phyloP scores from a whole-genome alignment of 2,888 invertebrate species.

The Frankliniella intonsa region DNA sequence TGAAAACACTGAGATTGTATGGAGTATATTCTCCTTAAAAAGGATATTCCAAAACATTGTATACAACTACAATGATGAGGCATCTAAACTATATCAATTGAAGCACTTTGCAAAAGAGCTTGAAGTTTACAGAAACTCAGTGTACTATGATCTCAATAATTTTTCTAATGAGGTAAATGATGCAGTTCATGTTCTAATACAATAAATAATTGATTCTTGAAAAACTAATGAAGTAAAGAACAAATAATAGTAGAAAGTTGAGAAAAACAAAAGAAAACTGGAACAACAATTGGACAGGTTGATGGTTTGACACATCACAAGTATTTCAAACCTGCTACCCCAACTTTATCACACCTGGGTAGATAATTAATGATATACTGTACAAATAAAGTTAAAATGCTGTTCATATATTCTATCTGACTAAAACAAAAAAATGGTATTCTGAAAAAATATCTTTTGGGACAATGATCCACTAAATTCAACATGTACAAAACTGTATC shows the following conservation, averaged over 20 bases:
- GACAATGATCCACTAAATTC: conserved; percentile 1
- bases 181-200: neutral
- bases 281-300: neutral
- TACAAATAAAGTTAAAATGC: neutral
- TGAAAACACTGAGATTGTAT: too few relatives aligned
- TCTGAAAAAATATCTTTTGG: conserved; percentile 2
- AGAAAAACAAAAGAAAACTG: neutral
- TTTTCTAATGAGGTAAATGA: neutral
- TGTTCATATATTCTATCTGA: neutral
- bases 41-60: too few relatives aligned
- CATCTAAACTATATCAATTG: too few relatives aligned
- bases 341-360: neutral
- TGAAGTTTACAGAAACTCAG: too few relatives aligned
- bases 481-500: conserved; percentile 7
- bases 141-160: neutral
- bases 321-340: neutral
- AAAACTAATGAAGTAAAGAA: too few relatives aligned
- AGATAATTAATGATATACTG: neutral
- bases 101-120: too few relatives aligned
- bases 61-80: too few relatives aligned
- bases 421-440: neutral
- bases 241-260: neutral
- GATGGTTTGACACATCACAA: conserved; percentile 5
- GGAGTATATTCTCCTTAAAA: too few relatives aligned
- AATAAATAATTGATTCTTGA: neutral